Percentiles rank a stretch among this genome's conserved stretches.
Evolutionary conservation across 35 echinoderm and acorn worm genomes (phyloP).

Genomic region (Acanthaster planci): DNA sequence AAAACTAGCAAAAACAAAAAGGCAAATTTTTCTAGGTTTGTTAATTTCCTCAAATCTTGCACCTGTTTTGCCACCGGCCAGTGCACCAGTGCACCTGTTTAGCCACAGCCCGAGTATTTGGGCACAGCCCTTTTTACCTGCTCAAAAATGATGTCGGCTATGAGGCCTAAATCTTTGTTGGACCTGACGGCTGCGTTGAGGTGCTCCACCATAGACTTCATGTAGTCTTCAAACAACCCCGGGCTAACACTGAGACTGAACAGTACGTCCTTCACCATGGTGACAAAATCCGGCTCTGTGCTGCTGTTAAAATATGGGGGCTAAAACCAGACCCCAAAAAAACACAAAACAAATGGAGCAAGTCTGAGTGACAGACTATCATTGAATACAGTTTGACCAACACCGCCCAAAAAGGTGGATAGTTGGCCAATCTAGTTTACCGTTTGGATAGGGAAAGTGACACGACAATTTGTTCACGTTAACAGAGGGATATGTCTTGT

Average conservation of each 20-base stretch:
- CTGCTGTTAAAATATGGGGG: neutral
- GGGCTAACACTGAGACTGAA: conserved; percentile 55
- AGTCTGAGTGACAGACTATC: neutral
- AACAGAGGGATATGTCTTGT: too few relatives aligned
- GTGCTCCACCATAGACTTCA: conserved; percentile 45
- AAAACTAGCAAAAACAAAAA: too few relatives aligned
- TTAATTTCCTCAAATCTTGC: too few relatives aligned
- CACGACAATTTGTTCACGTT: too few relatives aligned
- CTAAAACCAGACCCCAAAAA: neutral
- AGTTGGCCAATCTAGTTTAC: too few relatives aligned
- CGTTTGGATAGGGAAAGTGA: too few relatives aligned
- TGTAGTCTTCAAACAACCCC: conserved; percentile 56
- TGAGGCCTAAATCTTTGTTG: conserved; percentile 57
- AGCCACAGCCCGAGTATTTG: neutral
- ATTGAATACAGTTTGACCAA: neutral
- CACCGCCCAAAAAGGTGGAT: neutral
- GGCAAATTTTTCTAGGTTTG: too few relatives aligned
- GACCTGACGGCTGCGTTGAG: conserved; percentile 33
- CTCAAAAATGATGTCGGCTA: conserved; percentile 71
- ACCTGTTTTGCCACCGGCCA: too few relatives aligned
- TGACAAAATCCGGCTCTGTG: conserved; percentile 10
- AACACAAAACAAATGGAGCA: neutral
- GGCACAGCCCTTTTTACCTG: conserved; percentile 42
- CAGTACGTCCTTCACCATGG: conserved; percentile 51
- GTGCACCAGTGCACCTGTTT: neutral